Base-by-base conservation (phyloP, 2,888 invertebrate species). In the Dryobotodes eremita region DNA sequence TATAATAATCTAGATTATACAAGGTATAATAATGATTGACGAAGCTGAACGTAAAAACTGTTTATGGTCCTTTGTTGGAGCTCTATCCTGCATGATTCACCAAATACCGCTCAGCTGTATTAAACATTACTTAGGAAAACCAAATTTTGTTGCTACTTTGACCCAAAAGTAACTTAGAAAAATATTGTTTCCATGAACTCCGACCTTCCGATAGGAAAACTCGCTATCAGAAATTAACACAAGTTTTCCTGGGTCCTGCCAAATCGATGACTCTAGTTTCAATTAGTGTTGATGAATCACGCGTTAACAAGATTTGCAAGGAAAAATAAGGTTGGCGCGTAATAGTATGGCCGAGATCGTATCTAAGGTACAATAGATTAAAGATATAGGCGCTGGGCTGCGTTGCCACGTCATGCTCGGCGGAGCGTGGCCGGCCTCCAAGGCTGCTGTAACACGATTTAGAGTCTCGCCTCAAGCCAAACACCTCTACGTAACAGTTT, bases 401-500 rank as follows among this genome's bases (percentile, higher is more conserved):
- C 88, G 91, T 91, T 91, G 93, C 91, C 91, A 91, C 93, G 96
- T 95, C 95, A 95, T 90, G 96, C 95, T 95, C 93, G 90, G 84
- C 94, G 89, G 88, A 96, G 95, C 96, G 93, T 95, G 92, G 89
- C 93, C 91, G 92, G 92, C 94, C 93, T 94, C 94, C 96, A 96
- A 96, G 96, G 96, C 93, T 95, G 96, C 94, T 95, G 92, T 92
- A 94, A 93, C 93, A 92, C 95, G 92, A 93, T 95, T 95, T 94
- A 93, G 89, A 92, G 88, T 87, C 91, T 89, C 86, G 91, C 91
- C 90, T 91, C 92, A 89, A 92, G 90, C 91, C 91, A 92, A 92
- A 92, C 90, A 91, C 91, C 89, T 91, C 93, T 90, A 89, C 89
- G 90, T 92, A 92, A 93, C 89, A 83, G 86, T 90, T 93, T 93